Percentiles rank a stretch among this genome's conserved stretches.
Evolutionary conservation across 2,113 vertebrate genomes (phyloP).

Genomic region (Otus sunia): DNA sequence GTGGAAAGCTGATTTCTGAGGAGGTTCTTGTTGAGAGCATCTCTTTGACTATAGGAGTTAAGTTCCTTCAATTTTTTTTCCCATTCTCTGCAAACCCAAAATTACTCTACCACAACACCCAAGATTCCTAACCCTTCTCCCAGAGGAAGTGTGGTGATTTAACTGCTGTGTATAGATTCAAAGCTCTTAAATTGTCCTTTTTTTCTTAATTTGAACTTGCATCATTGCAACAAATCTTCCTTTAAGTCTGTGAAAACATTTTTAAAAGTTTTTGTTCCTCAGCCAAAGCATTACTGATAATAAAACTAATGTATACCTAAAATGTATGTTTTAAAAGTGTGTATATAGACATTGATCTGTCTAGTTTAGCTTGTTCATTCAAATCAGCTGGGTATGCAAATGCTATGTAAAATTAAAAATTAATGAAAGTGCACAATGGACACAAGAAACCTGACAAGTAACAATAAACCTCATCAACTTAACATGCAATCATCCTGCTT

Average conservation of each 20-base stretch:
- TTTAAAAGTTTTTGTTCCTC: neutral
- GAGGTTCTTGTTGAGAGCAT: neutral
- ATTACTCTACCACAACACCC: neutral
- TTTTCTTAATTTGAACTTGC: neutral
- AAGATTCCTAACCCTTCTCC: neutral
- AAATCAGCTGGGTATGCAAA: neutral
- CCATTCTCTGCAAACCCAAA: neutral
- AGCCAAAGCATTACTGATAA: neutral
- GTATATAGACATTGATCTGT: neutral
- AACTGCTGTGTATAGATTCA: neutral
- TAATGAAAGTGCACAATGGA: conserved; percentile 2
- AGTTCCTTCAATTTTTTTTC: neutral
- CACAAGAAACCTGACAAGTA: conserved; percentile 53
- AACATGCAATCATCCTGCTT: neutral
- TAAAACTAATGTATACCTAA: neutral
- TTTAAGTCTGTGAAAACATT: neutral
- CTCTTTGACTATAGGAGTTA: neutral
- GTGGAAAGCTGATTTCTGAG: neutral
- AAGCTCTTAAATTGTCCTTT: neutral
- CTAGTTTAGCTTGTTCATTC: neutral
- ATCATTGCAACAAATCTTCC: neutral
- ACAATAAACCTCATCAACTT: conserved; percentile 47
- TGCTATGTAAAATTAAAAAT: neutral
- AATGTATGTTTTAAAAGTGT: neutral
- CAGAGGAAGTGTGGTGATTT: neutral